These are phyloP conservation scores for Lordiphosa fenestrarum DNA, from an alignment of 2,888 invertebrate genomes.

Conservation along the genomic window DNA sequence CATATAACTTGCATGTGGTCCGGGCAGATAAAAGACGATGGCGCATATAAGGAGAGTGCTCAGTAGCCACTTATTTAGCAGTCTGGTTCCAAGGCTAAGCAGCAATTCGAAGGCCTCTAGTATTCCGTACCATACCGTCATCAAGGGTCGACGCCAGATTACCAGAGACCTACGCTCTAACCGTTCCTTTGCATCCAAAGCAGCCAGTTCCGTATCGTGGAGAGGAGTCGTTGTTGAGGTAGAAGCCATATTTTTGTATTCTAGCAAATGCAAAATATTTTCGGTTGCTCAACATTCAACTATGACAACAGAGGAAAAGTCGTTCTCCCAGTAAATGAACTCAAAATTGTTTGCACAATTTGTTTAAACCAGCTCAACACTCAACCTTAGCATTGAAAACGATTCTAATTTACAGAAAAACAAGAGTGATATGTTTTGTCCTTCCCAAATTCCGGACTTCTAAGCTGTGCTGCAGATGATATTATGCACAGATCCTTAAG, in stretches of 20 bases:
- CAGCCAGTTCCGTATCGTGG: slow-evolving; percentile 5
- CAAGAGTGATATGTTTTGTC: no score
- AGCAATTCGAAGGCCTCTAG: slow-evolving; percentile 86
- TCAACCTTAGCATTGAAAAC: no score
- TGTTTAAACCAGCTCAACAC: no score
- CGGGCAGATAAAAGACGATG: slow-evolving; percentile 74
- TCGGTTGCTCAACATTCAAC: no score
- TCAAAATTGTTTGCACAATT: no score
- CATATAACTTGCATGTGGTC: slow-evolving; percentile 76
- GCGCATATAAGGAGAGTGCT: slow-evolving; percentile 60
- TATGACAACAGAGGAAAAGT: no score
- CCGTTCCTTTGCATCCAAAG: slow-evolving; percentile 77
- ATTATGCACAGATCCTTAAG: no score
- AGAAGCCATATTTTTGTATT: slow-evolving; percentile 5
- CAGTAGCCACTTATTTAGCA: slow-evolving; percentile 72
- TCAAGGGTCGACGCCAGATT: slow-evolving; percentile 89
- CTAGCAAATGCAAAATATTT: no score
- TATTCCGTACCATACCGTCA: slow-evolving; percentile 89
- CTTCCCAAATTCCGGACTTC: no score
- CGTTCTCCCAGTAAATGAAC: no score
- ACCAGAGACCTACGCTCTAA: slow-evolving; percentile 86
- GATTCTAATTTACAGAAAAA: no score
- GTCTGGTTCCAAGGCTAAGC: slow-evolving; percentile 82
- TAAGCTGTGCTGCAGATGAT: no score
- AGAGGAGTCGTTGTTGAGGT: background rate